Base-by-base conservation (phyloP, 2,797 vertebrate species). In the Melanotaenia trifasciata region DNA sequence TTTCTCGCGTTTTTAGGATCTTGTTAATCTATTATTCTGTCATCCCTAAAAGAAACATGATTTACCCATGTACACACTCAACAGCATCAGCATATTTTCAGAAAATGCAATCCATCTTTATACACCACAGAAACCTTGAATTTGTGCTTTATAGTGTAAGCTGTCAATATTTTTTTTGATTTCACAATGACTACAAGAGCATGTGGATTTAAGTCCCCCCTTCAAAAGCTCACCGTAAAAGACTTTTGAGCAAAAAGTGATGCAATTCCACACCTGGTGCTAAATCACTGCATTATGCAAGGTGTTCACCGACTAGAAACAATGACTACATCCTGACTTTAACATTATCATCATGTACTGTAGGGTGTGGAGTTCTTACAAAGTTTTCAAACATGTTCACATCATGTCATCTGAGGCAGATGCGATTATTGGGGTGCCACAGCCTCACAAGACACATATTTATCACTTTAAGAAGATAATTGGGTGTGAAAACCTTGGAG, bases 401-500 rank as follows among this genome's bases (percentile, higher is more conserved):
- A 77, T 56, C 70, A 74, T 78, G 67, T 85, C 77, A 85, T 78
- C 76, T 61, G 58, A 75, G 80, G 70, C 40, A 30, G 58, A 77
- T 67, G 81, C 88, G 90, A 91, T 92, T 92, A 92, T 90, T 67
- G 74, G 81, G 76, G 57, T 82, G 84, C 71, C 87, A 80, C 80
- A 87, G 81, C 67, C 61, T 18, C 68, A 75, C 56, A 56, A 35
- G 50, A 65, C 83, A 84, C 72, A 77, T 83, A 92, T 90, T 88
- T 86, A 90, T 92, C 87, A 93, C 75, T 69, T 84, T 74, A 87
- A 80, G 63, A 63, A 88, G 90, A 91, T 93, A 90, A 94, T 91
- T 91, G 81, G 83, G 84, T 91, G 88, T 84, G 86, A 92, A 89
- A 93, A 90, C 84, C 79, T 91, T 28, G 36, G 68, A 85, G 76